Percentiles rank a stretch among this genome's conserved stretches.
Conservation (phyloP, 2,113 vertebrate species). For the Sceloporus tristichus region DNA sequence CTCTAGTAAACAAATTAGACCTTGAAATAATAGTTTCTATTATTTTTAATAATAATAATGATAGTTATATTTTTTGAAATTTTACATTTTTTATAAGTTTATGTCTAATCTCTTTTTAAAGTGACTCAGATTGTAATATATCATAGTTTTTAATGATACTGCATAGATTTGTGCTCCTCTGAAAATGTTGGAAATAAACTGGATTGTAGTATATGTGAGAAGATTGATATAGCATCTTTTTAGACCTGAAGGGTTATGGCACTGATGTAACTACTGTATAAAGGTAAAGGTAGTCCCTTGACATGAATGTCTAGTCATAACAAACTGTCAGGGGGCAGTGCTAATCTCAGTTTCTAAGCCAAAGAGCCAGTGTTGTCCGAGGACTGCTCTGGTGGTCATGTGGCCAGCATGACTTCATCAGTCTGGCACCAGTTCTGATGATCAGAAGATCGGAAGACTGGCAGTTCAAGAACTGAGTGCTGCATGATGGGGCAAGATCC, state of each 20-base stretch:
- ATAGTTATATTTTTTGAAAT: not conserved
- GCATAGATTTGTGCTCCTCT: not conserved
- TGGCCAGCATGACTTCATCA: no score
- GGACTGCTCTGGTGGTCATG: no score
- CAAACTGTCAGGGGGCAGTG: no score
- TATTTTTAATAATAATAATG: not conserved
- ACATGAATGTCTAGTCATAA: no score
- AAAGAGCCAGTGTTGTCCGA: no score
- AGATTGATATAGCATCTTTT: not conserved
- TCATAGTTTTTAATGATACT: not conserved
- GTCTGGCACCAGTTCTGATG: no score
- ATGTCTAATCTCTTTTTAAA: not conserved
- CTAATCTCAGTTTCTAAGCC: no score
- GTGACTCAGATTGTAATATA: not conserved
- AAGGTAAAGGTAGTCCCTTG: no score
- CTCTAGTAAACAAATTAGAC: not conserved
- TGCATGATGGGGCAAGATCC: no score
- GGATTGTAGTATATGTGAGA: not conserved
- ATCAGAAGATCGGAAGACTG: no score
- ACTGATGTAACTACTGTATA: not conserved
- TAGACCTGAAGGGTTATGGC: not conserved
- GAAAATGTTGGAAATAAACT: not conserved
- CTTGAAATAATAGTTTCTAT: no score
- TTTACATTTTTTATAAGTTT: not conserved
- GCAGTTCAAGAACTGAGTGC: no score